Base-by-base conservation (phyloP, 2,113 vertebrate species). In the Thymallus thymallus region DNA sequence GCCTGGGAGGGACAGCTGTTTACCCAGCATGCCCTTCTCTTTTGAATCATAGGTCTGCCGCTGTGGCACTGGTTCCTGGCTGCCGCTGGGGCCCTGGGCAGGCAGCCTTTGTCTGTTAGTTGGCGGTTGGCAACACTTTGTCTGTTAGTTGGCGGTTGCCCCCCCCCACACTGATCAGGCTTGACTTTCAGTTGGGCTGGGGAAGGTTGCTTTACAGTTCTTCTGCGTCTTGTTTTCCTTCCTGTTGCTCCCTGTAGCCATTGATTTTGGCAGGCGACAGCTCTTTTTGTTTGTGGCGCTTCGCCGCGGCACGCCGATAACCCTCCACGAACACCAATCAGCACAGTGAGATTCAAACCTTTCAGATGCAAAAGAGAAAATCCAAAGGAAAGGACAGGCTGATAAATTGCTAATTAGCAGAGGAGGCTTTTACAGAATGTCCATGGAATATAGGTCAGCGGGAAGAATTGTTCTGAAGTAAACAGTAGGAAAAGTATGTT, bases 321-420 rank as follows among this genome's bases (percentile, higher is more conserved):
- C 72, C 75, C 64, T 56, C 78, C 75, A 75, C 81, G 77, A 86
- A 84, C 78, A 78, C 70, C 76, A 71, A 69, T 80, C 81, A 83
- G 35, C 35, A 41, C 9, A 41, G 72, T 61, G 74, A 82, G 78
- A 69, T 48, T 72, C 78, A 64, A 66, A 58, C 73, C 73, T 78
- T 74, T 76, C 75, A 86, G 80, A 84, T 79, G 61, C 74, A 76
- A 63, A 76, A 62, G 51, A 35, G 75, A 48, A 79, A 75, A 84
- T 75, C 61, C 72, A 35, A 64, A 69, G 51, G 72, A 77, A 76
- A 76, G 76, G 78, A 85, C 84, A 80, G 48, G 68, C 71, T 76
- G 82, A 86, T 80, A 77, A 82, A 80, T 87, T 83, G 81, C 81
- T 84, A 87, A 86, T 88, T 80, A 88, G 79, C 79, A n/a, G 48